Conservation (phyloP, 2,113 vertebrate genomes). For the Pteropus alecto region DNA sequence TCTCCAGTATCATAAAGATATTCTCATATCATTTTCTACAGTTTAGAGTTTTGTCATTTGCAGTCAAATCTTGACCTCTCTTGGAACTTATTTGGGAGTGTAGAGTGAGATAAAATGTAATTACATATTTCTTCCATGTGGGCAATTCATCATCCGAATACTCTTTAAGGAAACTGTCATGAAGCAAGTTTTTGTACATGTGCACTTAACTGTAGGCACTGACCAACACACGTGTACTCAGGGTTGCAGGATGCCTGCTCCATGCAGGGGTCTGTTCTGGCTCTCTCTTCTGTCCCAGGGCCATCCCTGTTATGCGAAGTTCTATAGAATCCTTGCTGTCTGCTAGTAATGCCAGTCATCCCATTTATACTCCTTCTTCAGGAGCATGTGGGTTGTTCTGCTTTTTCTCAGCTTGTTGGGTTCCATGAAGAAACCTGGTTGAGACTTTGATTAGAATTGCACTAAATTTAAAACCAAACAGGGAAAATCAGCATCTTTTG, state of each 20-base stretch:
- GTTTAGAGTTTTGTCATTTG: background rate
- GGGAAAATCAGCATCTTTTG: too few relatives aligned
- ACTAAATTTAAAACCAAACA: background rate
- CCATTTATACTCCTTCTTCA: background rate
- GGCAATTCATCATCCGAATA: background rate
- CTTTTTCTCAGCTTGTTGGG: background rate
- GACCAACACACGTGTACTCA: background rate
- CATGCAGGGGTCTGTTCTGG: background rate
- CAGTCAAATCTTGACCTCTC: background rate
- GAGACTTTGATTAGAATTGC: background rate
- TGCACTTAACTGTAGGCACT: background rate
- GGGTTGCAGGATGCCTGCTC: background rate
- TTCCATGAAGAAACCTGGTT: background rate
- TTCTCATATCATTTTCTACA: background rate
- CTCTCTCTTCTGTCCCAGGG: background rate
- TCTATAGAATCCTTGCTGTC: background rate
- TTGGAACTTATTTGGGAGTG: background rate
- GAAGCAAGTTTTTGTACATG: background rate
- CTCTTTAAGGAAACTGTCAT: background rate
- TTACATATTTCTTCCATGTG: background rate
- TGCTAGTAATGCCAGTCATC: background rate
- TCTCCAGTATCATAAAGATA: background rate
- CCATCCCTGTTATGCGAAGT: background rate
- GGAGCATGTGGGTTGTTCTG: background rate
- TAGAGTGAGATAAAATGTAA: background rate